These are phyloP conservation scores for Oriolus oriolus DNA, from an alignment of 2,113 vertebrate genomes.

Conservation along the genomic window DNA sequence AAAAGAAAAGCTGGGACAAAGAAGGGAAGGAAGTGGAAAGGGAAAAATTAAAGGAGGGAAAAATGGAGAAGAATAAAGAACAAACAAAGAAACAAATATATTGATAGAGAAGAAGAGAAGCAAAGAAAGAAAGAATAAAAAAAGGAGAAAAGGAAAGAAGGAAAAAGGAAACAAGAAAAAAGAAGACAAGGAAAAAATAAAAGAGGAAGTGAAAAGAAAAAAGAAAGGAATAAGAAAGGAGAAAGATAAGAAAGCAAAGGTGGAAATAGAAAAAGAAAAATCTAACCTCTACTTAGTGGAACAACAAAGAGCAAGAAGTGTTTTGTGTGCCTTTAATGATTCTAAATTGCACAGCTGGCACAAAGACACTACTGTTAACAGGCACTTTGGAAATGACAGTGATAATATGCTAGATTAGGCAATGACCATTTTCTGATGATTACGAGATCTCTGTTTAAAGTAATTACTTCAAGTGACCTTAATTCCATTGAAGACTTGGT, in stretches of 20 bases:
- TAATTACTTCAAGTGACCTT: not conserved
- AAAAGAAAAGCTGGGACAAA: not conserved
- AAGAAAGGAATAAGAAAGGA: not conserved
- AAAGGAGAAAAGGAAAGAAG: not conserved
- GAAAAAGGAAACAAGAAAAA: not conserved
- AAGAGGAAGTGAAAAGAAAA: not conserved
- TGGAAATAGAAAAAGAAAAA: not conserved
- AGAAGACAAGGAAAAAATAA: not conserved
- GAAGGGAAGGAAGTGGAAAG: not conserved
- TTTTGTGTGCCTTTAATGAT: not conserved
- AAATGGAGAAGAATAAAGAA: not conserved
- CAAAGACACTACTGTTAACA: not conserved
- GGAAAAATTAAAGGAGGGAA: not conserved
- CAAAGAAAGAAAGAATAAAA: not conserved
- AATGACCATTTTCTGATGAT: slow-evolving; percentile 2
- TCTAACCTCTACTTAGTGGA: not conserved
- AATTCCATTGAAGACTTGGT: not conserved
- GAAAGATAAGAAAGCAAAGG: not conserved
- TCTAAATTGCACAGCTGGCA: not conserved
- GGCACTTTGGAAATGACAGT: not conserved
- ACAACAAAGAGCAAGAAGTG: not conserved
- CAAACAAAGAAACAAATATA: not conserved
- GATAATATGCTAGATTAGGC: not conserved
- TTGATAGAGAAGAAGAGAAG: not conserved
- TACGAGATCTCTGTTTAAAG: not conserved